phyloP scores from a whole-genome alignment of 2,797 vertebrate genomes.

The Darevskia nairensis region DNA sequence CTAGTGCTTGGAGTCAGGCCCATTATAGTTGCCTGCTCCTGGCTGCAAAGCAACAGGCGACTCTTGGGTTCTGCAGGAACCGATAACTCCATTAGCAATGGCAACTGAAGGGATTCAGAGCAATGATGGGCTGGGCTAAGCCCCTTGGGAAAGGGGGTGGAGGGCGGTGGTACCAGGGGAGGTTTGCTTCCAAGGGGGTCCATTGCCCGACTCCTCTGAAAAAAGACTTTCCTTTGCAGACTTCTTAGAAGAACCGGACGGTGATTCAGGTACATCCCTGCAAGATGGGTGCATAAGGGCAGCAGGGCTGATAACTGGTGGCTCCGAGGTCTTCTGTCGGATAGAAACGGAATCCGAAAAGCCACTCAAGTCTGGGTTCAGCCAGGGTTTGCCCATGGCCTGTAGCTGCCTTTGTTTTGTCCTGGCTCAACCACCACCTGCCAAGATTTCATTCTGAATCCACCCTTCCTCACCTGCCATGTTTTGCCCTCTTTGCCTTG shows the following conservation, averaged over 20 bases:
- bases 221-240: constrained; percentile 8
- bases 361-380: neutral
- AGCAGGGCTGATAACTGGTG: too few relatives aligned
- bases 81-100: neutral
- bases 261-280: neutral
- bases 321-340: neutral
- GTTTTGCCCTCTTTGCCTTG: neutral
- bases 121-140: neutral
- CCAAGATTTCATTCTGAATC: neutral
- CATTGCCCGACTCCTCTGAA: neutral
- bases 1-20: neutral
- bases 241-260: neutral
- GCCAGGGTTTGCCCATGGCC: neutral
- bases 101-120: neutral
- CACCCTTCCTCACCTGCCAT: too few relatives aligned
- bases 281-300: neutral
- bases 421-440: neutral
- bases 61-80: neutral
- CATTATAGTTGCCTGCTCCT: neutral
- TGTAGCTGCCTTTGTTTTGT: neutral
- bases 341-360: neutral
- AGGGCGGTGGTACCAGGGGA: fast-evolving
- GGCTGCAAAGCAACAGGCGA: neutral
- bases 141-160: neutral
- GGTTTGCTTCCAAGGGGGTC: neutral